Conservation (phyloP, 2,888 invertebrate species). For the Polyommatus iphigenia region DNA sequence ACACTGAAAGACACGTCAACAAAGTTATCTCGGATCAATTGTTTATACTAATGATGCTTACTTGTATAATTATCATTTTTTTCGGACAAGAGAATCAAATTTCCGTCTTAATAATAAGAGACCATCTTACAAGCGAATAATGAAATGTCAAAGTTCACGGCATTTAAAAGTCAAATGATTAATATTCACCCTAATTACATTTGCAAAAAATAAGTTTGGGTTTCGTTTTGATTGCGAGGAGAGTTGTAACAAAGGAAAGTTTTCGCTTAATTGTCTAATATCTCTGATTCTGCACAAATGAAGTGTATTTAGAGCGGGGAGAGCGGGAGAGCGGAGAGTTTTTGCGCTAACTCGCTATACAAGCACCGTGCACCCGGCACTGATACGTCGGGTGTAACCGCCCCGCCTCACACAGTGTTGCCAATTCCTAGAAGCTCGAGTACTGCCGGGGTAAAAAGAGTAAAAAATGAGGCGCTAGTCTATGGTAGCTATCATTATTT, state of each 20-base stretch:
- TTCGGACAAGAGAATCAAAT: neutral
- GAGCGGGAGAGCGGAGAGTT: conserved; percentile 6
- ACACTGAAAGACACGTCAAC: too few species aligned
- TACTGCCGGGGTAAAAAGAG: neutral
- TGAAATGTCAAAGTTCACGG: conserved; percentile 9
- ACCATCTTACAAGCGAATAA: neutral
- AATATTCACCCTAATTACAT: conserved; percentile 27
- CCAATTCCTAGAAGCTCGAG: neutral
- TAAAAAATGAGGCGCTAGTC: too few species aligned
- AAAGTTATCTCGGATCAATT: too few species aligned
- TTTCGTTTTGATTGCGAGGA: conserved; percentile 17
- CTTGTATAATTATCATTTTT: neutral
- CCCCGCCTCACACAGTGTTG: neutral
- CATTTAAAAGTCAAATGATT: conserved; percentile 19
- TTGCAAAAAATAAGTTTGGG: conserved; percentile 8
- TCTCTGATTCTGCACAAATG: conserved; percentile 29
- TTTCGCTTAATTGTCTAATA: conserved; percentile 25
- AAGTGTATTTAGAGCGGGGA: conserved; percentile 32
- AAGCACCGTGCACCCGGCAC: conserved; percentile 30
- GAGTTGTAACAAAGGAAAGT: conserved; percentile 15
- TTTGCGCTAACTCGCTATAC: conserved; percentile 31
- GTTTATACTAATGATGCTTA: neutral
- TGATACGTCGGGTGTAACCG: conserved; percentile 26
- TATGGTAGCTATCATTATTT: too few species aligned
- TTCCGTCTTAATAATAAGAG: neutral